Base-by-base conservation (phyloP, 2,888 invertebrate species). In the Drosophila diplacantha region DNA sequence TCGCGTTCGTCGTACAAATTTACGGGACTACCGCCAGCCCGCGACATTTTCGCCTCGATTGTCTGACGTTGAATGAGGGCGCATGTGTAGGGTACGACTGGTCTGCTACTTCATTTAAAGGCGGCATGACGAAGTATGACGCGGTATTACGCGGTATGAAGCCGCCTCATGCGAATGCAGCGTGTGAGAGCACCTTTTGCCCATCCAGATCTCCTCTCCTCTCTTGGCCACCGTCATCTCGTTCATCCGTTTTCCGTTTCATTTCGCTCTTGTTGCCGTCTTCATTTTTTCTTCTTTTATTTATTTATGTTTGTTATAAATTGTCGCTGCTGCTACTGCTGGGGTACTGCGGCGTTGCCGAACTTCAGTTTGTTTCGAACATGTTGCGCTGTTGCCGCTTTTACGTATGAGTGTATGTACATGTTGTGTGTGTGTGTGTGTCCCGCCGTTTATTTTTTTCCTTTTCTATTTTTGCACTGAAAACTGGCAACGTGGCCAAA, bases 241-340 rank as follows among this genome's bases (percentile, higher is more conserved):
- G 11, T 24, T 38, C 55, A 38, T 52, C 24, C 37, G 20, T 43
- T 53, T 29, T 54, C 44, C 22, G 37, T 54, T 31, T 54, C 31
- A 29, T 56, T 55, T 34, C 70, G 66, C 56, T 60, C n/a, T 74
- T 69, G 57, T 53, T 43, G 44, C 29, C 44, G 8, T 31, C 29
- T 57, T 57, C 60, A 62, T 53, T 46, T 61, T 14, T 29, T 32
- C 54, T 62, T 60, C 54, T 72, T 71, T 73, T 74, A 77, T 73
- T 77, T 77, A 74, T 73, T 69, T 73, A 71, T 77, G 74, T 69
- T 63, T 75, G 73, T 74, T 76, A 75, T 68, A 79, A 75, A 55
- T 70, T 69, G 69, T 69, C 71, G 34, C 50, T 50, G 64, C 29
- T 37, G 44, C 11, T 24, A 6, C 29, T 35, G 35, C 37, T 37